Conservation (phyloP, 1,140 invertebrate species). For the Coelopa frigida region DNA sequence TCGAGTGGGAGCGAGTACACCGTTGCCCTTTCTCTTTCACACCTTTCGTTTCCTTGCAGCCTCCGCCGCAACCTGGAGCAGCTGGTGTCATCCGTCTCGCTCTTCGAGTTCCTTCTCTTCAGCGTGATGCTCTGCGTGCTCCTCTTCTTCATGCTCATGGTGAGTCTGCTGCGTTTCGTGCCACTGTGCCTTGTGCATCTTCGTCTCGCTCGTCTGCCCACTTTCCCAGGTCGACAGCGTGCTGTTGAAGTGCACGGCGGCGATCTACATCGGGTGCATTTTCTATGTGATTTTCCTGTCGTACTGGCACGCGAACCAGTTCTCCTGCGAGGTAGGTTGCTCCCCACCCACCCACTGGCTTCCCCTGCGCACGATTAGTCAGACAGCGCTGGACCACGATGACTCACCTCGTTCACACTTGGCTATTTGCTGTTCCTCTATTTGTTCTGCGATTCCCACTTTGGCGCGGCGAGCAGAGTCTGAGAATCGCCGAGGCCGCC, state of each 20-base stretch:
- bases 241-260: background rate
- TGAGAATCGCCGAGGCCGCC: constrained; percentile 9
- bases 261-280: constrained; percentile 8
- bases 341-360: too few species aligned
- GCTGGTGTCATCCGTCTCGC: constrained; percentile 4
- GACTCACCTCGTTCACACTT: too few species aligned
- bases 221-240: constrained; percentile 5
- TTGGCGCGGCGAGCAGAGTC: constrained; percentile 1
- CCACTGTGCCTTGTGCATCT: background rate
- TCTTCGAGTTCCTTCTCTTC: constrained; percentile 6
- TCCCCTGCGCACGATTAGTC: background rate
- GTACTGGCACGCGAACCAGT: constrained; percentile 12
- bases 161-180: background rate
- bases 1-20: too few species aligned
- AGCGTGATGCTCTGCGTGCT: constrained; percentile 10
- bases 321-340: constrained; percentile 5
- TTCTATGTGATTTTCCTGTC: constrained; percentile 6
- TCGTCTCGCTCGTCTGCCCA: too few species aligned
- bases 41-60: constrained; percentile 1
- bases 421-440: too few species aligned
- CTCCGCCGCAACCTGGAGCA: background rate
- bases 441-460: too few species aligned
- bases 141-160: constrained; percentile 1
- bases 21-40: background rate
- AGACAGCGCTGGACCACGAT: too few species aligned